Conservation (phyloP, 2,113 vertebrate species). For the Triplophysa dalaica region DNA sequence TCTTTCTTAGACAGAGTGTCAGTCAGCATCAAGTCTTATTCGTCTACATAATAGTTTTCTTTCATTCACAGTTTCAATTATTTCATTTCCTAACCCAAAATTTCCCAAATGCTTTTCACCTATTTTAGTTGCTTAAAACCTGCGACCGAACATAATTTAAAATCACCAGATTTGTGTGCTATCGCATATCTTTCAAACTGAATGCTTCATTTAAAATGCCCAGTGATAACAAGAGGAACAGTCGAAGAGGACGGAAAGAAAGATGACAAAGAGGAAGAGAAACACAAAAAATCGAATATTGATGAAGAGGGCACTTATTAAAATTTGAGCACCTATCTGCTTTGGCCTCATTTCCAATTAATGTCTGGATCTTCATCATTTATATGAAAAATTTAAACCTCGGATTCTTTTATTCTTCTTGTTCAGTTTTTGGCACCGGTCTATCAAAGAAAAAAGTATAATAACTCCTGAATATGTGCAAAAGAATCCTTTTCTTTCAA, state of each 20-base stretch:
- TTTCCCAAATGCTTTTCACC: background rate
- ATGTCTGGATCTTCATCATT: slow-evolving; percentile 32
- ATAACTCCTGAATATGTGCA: background rate
- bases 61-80: no score
- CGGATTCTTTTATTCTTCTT: slow-evolving; percentile 37
- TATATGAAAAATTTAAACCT: slow-evolving; percentile 36
- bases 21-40: no score
- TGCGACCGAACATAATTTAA: background rate
- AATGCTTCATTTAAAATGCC: slow-evolving; percentile 11
- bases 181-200: background rate
- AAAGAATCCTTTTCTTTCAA: background rate
- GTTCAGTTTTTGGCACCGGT: slow-evolving; percentile 1
- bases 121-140: background rate
- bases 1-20: no score
- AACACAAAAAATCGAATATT: slow-evolving; percentile 44
- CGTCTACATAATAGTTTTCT: background rate
- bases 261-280: slow-evolving; percentile 29
- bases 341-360: slow-evolving; percentile 41
- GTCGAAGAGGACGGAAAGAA: background rate
- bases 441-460: slow-evolving; percentile 9
- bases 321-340: slow-evolving; percentile 44
- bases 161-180: background rate
- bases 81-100: background rate
- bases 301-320: slow-evolving; percentile 43
- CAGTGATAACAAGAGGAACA: slow-evolving; percentile 5